phyloP scores from a whole-genome alignment of 2,797 vertebrate genomes.

The Syngnathus acus region DNA sequence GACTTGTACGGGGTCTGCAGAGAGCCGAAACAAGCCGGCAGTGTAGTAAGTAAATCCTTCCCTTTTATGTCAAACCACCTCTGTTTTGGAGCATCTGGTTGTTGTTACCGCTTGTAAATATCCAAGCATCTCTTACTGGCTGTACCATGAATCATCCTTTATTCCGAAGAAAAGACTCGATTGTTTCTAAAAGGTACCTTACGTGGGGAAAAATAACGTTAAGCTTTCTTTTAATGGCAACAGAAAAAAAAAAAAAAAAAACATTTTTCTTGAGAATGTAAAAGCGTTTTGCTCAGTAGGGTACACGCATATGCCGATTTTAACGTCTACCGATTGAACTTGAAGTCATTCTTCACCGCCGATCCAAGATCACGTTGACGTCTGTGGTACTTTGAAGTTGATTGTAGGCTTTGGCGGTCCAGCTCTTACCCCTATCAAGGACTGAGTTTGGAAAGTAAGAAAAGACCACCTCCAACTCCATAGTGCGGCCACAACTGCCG shows the following conservation, averaged over 20 bases:
- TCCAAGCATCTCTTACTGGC: neutral
- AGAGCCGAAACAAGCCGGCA: neutral
- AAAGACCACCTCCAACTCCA: neutral
- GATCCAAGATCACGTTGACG: no score
- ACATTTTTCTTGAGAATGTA: neutral
- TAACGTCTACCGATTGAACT: no score
- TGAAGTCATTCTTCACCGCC: neutral
- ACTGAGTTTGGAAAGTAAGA: neutral
- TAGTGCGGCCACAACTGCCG: neutral
- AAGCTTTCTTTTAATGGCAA: neutral
- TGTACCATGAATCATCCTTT: slow-evolving; percentile 1
- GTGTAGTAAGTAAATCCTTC: neutral
- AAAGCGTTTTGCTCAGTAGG: neutral
- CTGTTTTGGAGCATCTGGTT: slow-evolving; percentile 4
- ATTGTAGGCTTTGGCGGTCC: neutral
- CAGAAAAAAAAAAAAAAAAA: neutral
- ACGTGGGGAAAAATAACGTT: neutral
- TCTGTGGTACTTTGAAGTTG: no score
- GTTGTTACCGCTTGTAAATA: slow-evolving; percentile 4
- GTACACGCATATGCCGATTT: neutral
- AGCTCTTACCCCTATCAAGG: neutral
- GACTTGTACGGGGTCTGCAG: neutral
- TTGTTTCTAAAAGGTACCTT: neutral
- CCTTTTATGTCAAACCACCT: neutral
- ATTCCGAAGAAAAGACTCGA: neutral